Evolutionary conservation across 2,888 invertebrate genomes (phyloP), one percentile per base, ranked within the genome.

Genomic region (Lydus trimaculatus): DNA sequence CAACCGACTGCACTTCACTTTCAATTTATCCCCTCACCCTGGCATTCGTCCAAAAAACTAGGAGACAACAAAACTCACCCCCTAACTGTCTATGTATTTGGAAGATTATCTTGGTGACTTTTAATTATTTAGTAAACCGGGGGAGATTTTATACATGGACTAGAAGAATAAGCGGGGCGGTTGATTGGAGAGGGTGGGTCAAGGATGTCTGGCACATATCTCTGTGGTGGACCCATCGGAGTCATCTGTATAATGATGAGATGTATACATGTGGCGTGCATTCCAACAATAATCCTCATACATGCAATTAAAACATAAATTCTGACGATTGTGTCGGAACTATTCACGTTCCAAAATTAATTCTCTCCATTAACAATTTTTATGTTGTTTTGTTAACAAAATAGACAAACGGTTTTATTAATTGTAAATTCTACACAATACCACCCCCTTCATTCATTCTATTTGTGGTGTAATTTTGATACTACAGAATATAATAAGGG

Each of bases 1-100:
- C 77, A 74, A 73, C 73, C 52, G 52, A 69, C 69, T 67, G 63
- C 73, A 75, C 79, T 80, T 79, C 78, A 79, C 77, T 78, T 77
- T 78, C 79, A 77, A 76, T 79, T 79, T 9, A 62, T 62, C 33
- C 31, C 48, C 43, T 20, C 25, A 60, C 31, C 60, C 60, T 60
- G 31, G 31, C 60, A 36, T 60, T 31, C 60, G 6, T 4, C 36
- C 60, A 31, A 13, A n/a, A 33, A 20, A 31, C 31, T 7, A 31
- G 31, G 6, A 36, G 15, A 60, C 60, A 60, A 36, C 31, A 13
- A 25, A 52, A 52, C 25, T 52, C 52, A 52, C 52, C 52, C 52
- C 52, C 48, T 13, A 2, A 11, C 20, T 20, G 20, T 52, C 13
- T 52, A n/a, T n/a, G 52, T 23, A 2, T 43, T 13, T 13, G 5